Evolutionary conservation across 2,113 vertebrate species (phyloP).

Genomic region (Carassius auratus): DNA sequence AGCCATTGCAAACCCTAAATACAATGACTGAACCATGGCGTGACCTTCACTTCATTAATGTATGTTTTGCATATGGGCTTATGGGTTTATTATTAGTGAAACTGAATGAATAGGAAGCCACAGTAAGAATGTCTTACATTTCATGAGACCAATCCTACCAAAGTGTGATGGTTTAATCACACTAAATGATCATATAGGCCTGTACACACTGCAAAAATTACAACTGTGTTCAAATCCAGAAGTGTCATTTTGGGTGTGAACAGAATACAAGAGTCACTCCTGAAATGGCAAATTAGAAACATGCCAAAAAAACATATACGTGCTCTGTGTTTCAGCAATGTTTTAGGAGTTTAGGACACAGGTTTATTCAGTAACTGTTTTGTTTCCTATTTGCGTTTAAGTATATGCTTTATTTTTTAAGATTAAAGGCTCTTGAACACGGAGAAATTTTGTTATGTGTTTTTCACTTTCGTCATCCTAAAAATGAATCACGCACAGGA

Average conservation of each 20-base stretch:
- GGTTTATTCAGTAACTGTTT: too few relatives aligned
- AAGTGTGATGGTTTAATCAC: constrained; percentile 22
- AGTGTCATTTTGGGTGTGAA: not conserved
- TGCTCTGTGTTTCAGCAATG: too few relatives aligned
- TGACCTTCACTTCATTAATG: constrained; percentile 32
- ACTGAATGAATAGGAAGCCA: constrained; percentile 49
- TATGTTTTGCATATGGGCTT: constrained; percentile 21
- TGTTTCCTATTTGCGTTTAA: too few relatives aligned
- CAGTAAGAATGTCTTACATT: constrained; percentile 41
- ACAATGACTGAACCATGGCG: constrained; percentile 63
- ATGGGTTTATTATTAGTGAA: constrained; percentile 36
- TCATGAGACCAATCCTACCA: constrained; percentile 20
- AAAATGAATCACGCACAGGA: too few relatives aligned
- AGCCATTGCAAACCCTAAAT: constrained; percentile 65
- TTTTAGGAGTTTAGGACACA: too few relatives aligned
- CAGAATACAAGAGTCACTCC: not conserved
- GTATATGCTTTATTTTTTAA: too few relatives aligned
- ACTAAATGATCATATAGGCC: constrained; percentile 12
- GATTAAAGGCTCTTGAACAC: too few relatives aligned
- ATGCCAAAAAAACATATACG: not conserved
- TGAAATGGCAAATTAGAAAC: not conserved
- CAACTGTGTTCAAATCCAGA: not conserved
- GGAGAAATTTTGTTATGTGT: too few relatives aligned
- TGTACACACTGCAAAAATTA: constrained; percentile 19
- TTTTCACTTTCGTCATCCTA: too few relatives aligned